Percentiles rank a stretch among this genome's conserved stretches.
phyloP scores from a whole-genome alignment of 1,140 invertebrate genomes.

The Scylla paramamosain region DNA sequence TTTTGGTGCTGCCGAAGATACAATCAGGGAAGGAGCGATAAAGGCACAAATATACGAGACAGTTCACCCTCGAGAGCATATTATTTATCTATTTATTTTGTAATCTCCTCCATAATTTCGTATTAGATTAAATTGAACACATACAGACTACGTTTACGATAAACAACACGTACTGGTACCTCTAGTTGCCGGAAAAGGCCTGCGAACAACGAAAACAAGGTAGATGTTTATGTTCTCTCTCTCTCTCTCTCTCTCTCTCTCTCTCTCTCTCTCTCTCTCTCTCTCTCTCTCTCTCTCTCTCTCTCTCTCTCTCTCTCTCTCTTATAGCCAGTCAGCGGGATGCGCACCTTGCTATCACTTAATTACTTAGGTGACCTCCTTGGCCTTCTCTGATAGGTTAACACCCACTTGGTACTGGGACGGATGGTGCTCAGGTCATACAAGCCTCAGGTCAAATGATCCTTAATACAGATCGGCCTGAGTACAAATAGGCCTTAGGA shows the following conservation, averaged over 20 bases:
- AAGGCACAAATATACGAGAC: background rate
- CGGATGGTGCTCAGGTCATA: too few relatives aligned
- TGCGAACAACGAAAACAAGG: background rate
- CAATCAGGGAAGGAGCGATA: background rate
- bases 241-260: background rate
- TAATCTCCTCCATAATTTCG: background rate
- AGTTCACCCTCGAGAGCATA: background rate
- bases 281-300: background rate
- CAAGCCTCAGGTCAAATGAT: too few relatives aligned
- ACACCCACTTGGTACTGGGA: too few relatives aligned
- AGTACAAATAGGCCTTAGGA: too few relatives aligned
- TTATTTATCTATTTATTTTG: conserved; percentile 2
- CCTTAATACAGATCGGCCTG: too few relatives aligned
- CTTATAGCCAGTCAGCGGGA: background rate
- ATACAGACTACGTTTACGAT: background rate
- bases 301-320: background rate
- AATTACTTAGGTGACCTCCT: conserved; percentile 52
- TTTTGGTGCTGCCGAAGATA: background rate
- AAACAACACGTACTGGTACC: background rate
- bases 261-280: background rate
- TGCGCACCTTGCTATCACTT: background rate
- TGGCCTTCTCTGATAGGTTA: background rate
- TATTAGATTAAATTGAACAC: background rate
- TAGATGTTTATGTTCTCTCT: background rate
- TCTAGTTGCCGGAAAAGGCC: background rate